These are phyloP conservation scores for Odontesthes bonariensis DNA, from an alignment of 2,113 vertebrate genomes.

Conservation along the genomic window DNA sequence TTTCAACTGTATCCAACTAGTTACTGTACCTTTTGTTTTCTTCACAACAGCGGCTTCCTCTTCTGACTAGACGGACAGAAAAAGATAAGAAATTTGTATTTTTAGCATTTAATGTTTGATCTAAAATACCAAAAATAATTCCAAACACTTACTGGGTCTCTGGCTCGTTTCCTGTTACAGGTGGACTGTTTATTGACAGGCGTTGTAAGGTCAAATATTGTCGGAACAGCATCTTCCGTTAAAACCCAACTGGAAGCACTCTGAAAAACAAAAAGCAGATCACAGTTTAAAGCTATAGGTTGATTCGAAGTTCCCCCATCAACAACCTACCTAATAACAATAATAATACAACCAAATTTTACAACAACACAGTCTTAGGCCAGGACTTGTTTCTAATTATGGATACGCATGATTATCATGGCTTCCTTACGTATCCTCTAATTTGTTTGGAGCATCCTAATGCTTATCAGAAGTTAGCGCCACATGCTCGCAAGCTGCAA, in stretches of 20 bases:
- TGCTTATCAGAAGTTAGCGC: too few species aligned
- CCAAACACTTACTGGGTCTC: constrained; percentile 87
- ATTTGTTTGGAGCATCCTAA: too few species aligned
- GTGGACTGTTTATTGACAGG: constrained; percentile 89
- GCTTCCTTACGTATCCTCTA: too few species aligned
- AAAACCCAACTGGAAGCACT: constrained; percentile 88
- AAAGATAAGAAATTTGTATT: constrained; percentile 20
- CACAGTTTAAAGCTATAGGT: background rate
- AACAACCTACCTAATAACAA: too few species aligned
- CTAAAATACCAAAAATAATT: background rate
- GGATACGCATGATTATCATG: too few species aligned
- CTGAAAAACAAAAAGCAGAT: constrained; percentile 76
- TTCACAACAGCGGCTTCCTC: constrained; percentile 90
- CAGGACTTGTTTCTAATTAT: too few species aligned
- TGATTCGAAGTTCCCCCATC: background rate
- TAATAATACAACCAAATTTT: too few species aligned
- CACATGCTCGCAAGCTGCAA: too few species aligned
- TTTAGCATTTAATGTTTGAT: background rate
- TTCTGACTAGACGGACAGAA: constrained; percentile 83
- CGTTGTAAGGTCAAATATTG: constrained; percentile 91
- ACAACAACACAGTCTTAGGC: too few species aligned
- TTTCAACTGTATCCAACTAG: background rate
- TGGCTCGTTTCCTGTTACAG: constrained; percentile 90
- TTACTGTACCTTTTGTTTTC: constrained; percentile 89
- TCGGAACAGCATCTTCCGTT: constrained; percentile 94